Conservation (phyloP, 1,140 invertebrate genomes). For the Cydia splendana region DNA sequence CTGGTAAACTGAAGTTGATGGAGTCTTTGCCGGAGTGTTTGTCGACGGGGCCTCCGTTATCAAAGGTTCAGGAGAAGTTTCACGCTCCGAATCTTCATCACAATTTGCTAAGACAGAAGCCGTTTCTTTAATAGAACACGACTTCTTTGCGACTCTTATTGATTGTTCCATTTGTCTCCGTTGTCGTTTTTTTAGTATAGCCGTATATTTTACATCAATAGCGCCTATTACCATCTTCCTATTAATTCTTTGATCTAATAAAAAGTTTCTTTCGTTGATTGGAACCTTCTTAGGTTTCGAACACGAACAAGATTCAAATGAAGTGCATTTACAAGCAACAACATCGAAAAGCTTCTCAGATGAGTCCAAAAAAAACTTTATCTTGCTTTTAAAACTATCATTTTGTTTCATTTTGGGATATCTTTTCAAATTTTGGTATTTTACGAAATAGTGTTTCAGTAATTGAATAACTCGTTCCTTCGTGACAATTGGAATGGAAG, state of each 20-base stretch:
- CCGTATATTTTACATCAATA: constrained; percentile 11
- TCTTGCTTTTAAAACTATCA: neutral
- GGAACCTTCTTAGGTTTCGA: constrained; percentile 4
- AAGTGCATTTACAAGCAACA: constrained; percentile 7
- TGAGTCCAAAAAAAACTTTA: neutral
- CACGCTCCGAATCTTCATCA: neutral
- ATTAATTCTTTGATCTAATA: constrained; percentile 15
- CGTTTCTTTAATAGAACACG: neutral
- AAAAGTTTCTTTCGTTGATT: neutral
- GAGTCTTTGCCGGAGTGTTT: neutral
- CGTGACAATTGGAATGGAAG: constrained; percentile 16
- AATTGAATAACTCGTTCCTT: constrained; percentile 15
- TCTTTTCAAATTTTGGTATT: constrained; percentile 7
- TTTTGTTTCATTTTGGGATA: constrained; percentile 11
- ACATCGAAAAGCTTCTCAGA: constrained; percentile 12
- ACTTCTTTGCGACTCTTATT: neutral
- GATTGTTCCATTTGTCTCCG: neutral
- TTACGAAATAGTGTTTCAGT: neutral
- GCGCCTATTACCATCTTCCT: constrained; percentile 26
- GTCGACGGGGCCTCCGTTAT: neutral
- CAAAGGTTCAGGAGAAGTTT: neutral
- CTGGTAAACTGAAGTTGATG: neutral
- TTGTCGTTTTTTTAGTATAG: neutral
- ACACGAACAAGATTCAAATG: neutral
- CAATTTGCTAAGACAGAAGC: neutral